phyloP scores from a whole-genome alignment of 2,888 invertebrate genomes.

The Hydrotaea cyrtoneurina region DNA sequence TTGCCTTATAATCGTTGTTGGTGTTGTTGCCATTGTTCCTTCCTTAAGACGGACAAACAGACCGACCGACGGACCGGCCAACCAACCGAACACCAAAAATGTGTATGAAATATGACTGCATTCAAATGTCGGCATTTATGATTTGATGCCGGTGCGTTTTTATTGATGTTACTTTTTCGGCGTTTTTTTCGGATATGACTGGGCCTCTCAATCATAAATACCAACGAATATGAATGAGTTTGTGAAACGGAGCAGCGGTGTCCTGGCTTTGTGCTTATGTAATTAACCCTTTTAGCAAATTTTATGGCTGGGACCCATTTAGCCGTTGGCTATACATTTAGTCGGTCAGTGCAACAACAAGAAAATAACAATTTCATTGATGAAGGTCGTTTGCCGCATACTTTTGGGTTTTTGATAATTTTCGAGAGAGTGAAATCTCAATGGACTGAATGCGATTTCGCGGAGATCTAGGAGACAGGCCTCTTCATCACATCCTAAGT shows the following conservation, averaged over 20 bases:
- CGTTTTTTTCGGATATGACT: slow-evolving; percentile 44
- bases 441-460: too few relatives aligned
- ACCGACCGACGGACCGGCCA: not conserved
- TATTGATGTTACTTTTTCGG: slow-evolving; percentile 42
- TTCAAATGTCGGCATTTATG: slow-evolving; percentile 51
- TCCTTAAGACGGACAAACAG: not conserved
- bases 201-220: slow-evolving; percentile 37
- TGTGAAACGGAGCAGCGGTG: slow-evolving; percentile 42
- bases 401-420: slow-evolving; percentile 56
- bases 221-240: slow-evolving; percentile 30
- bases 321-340: slow-evolving; percentile 45
- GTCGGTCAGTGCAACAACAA: slow-evolving; percentile 40
- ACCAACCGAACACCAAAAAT: not conserved
- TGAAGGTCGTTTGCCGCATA: slow-evolving; percentile 73
- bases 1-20: slow-evolving; percentile 68
- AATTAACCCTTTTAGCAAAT: slow-evolving; percentile 79
- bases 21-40: not conserved
- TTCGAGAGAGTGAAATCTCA: not conserved
- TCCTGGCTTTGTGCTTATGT: slow-evolving; percentile 68
- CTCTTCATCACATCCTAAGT: too few relatives aligned
- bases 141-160: slow-evolving; percentile 58
- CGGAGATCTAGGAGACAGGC: too few relatives aligned
- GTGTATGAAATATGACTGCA: slow-evolving; percentile 62
- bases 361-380: slow-evolving; percentile 58
- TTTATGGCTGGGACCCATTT: slow-evolving; percentile 70